Evolutionary conservation across 1,140 invertebrate species (phyloP).

Genomic region (Brachionus sp.): DNA sequence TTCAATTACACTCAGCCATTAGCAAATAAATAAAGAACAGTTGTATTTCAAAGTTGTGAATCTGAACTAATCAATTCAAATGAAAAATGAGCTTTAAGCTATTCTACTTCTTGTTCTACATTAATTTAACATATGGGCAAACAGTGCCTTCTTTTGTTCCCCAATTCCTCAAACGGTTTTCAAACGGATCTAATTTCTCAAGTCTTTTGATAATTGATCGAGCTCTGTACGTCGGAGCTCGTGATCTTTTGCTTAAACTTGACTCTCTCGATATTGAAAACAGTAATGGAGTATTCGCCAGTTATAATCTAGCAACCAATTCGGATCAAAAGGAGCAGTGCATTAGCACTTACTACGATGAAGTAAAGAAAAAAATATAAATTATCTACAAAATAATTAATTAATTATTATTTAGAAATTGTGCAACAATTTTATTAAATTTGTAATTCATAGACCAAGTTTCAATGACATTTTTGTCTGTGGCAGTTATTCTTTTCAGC

Average conservation of each 20-base stretch:
- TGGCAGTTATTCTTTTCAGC: slow-evolving; percentile 31
- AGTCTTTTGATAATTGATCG: neutral
- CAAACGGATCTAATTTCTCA: slow-evolving; percentile 38
- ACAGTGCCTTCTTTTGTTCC: slow-evolving; percentile 16
- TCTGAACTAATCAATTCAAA: neutral
- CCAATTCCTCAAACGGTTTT: neutral
- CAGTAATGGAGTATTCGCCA: neutral
- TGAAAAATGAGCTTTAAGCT: neutral
- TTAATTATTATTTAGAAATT: neutral
- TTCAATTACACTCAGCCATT: slow-evolving; percentile 13
- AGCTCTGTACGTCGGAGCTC: slow-evolving; percentile 14
- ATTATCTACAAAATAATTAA: neutral
- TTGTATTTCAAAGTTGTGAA: neutral
- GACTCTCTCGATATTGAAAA: slow-evolving; percentile 18
- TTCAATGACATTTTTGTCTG: slow-evolving; percentile 14
- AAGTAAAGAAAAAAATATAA: neutral
- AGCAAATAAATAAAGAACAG: neutral
- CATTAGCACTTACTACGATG: slow-evolving; percentile 24
- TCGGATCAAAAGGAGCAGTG: slow-evolving; percentile 36
- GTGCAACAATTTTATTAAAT: slow-evolving; percentile 33
- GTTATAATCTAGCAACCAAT: neutral
- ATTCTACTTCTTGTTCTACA: neutral
- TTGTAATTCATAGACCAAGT: slow-evolving; percentile 2
- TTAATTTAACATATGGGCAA: neutral
- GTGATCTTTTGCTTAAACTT: slow-evolving; percentile 31